Percentiles rank a stretch among this genome's conserved stretches.
These are phyloP conservation scores for Saccostrea echinata DNA, from an alignment of 1,140 invertebrate genomes.

Conservation along the genomic window DNA sequence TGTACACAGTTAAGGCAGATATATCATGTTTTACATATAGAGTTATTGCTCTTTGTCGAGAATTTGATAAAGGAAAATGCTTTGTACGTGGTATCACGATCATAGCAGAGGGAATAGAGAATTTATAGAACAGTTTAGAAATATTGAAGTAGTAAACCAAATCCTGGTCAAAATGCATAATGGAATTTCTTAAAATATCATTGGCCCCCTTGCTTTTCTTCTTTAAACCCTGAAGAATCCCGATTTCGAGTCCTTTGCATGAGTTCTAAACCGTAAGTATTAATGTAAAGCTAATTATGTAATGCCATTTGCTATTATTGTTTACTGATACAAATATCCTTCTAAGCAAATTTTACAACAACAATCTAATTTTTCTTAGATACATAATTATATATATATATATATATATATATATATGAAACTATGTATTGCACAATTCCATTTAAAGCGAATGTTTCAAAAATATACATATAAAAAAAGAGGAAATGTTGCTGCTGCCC, in stretches of 20 bases:
- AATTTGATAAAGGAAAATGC: not conserved
- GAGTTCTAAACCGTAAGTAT: not conserved
- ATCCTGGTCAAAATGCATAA: not conserved
- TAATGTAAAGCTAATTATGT: not conserved
- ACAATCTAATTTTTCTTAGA: not conserved
- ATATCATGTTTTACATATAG: not conserved
- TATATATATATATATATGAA: not conserved
- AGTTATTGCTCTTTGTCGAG: conserved; percentile 1
- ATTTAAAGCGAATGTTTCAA: conserved; percentile 30
- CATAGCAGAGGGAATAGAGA: not conserved
- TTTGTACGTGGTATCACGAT: not conserved
- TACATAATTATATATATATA: conserved; percentile 1
- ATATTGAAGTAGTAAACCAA: not conserved
- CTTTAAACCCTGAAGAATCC: not conserved
- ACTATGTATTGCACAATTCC: conserved; percentile 36
- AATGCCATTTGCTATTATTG: not conserved
- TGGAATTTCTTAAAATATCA: not conserved
- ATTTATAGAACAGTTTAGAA: not conserved
- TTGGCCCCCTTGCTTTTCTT: not conserved
- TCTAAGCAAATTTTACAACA: conserved; percentile 29
- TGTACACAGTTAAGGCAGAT: not conserved
- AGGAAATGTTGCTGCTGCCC: conserved; percentile 24
- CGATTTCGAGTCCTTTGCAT: not conserved
- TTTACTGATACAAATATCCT: not conserved
- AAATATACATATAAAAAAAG: conserved; percentile 30